These are phyloP conservation scores for Sebastes oblongus DNA, from an alignment of 2,797 vertebrate genomes.

Conservation along the genomic window DNA sequence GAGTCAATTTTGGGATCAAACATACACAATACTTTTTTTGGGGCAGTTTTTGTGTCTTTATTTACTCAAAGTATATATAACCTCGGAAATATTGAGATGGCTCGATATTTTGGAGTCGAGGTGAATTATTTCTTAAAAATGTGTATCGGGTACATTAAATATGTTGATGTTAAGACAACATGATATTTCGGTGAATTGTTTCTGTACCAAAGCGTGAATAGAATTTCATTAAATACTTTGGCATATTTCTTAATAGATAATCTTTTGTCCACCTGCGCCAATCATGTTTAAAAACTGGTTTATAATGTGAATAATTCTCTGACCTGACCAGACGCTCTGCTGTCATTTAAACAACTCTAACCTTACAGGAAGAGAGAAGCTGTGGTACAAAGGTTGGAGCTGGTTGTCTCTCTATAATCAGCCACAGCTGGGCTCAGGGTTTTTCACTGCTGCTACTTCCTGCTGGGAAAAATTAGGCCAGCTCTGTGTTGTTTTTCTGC, in stretches of 20 bases:
- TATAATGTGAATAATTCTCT: background rate
- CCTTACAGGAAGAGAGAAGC: background rate
- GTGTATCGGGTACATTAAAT: background rate
- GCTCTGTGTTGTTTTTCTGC: constrained; percentile 42
- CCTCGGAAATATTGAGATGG: background rate
- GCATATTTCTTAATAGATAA: background rate
- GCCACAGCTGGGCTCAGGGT: constrained; percentile 24
- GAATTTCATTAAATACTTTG: background rate
- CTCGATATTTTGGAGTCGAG: background rate
- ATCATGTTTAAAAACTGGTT: background rate
- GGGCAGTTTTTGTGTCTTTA: background rate
- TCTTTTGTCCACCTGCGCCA: background rate
- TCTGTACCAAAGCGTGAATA: background rate
- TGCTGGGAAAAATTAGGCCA: constrained; percentile 50
- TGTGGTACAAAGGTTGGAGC: constrained; percentile 18
- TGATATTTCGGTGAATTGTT: background rate
- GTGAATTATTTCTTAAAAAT: background rate
- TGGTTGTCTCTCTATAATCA: constrained; percentile 26
- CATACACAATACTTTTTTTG: too few species aligned
- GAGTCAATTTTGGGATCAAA: background rate
- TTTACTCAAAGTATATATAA: background rate
- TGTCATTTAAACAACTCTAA: background rate
- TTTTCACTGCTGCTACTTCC: constrained; percentile 39
- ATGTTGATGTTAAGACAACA: background rate
- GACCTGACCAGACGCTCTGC: background rate